Base-by-base conservation (phyloP, 1,140 invertebrate genomes). In the Drosophila repleta region DNA sequence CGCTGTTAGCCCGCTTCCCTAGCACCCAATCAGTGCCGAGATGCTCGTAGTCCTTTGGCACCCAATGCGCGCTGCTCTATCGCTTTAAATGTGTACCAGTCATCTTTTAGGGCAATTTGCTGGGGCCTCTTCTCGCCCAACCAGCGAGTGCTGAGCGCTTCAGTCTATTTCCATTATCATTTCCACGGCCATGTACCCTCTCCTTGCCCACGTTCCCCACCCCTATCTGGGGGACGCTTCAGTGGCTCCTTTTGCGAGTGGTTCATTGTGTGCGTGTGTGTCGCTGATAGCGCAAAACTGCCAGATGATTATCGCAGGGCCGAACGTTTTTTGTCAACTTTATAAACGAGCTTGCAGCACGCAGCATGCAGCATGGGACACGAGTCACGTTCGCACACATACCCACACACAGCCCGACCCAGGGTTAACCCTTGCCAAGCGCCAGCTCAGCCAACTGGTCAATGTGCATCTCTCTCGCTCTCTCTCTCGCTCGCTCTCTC, bases 321-420 rank as follows among this genome's bases (percentile, higher is more conserved):
- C 58, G 37, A 88, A 83, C 79, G 84, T 76, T 85, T 88, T 88
- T 88, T 88, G 83, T 88, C 83, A 88, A 88, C 83, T 88, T 87
- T 87, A 88, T 88, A 88, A 88, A 88, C 79, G 84, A 78, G 72
- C 82, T 87, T 67, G 55, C 77, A 74, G 79, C 79, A 75, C 61
- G 72, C 49, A 29, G 41, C 76, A 65, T 66, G 72, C 49, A 20
- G 41, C 56, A 68, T 49, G 65, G 32, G 56, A 60, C 63, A 73
- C 41, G 68, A 68, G 76, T 76, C 82, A 85, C 82, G 78, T 75
- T 45, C 82, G 26, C 29, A 73, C 41, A 45, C 4, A 61, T 13
- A 55, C 21, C 4, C 32, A 35, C 32, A 32, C 0, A 32, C 8
- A 11, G 1, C 1, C 29, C 10, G 29, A 11, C 29, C 8, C 55